These are phyloP conservation scores for Trachelus tabidus DNA, from an alignment of 2,888 invertebrate species.

Conservation along the genomic window DNA sequence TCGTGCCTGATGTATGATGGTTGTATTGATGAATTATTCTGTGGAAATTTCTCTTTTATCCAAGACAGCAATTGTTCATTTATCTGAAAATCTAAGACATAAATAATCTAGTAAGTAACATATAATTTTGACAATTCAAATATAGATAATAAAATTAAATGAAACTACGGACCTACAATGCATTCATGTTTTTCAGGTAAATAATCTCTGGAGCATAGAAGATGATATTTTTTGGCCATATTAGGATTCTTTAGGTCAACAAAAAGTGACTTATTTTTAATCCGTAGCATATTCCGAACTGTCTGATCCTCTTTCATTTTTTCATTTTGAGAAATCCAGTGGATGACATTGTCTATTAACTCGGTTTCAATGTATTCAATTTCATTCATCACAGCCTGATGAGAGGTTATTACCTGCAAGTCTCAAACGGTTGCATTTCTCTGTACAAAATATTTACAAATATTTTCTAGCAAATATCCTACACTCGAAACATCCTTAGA, in stretches of 20 bases:
- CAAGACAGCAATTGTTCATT: not conserved
- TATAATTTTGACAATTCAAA: not conserved
- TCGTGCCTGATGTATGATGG: not conserved
- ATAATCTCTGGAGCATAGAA: constrained; percentile 52
- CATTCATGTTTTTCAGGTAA: constrained; percentile 46
- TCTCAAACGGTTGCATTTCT: not conserved
- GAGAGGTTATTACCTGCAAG: constrained; percentile 31
- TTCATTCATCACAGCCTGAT: constrained; percentile 30
- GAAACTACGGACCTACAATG: constrained; percentile 44
- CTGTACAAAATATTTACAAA: not conserved
- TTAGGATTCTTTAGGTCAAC: not conserved
- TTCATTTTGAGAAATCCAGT: not conserved
- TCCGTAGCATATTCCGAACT: constrained; percentile 41
- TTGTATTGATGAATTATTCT: not conserved
- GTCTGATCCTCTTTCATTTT: not conserved
- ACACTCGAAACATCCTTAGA: not conserved
- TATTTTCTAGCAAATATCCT: not conserved
- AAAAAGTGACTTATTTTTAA: constrained; percentile 39
- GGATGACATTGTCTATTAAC: constrained; percentile 51
- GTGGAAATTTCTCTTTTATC: not conserved
- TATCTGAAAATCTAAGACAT: not conserved
- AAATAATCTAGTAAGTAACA: not conserved
- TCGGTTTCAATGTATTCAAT: constrained; percentile 42
- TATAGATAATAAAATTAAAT: not conserved
- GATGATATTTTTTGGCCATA: constrained; percentile 41